Percentiles rank a stretch among this genome's conserved stretches.
phyloP scores from a whole-genome alignment of 2,888 invertebrate species.

The Drepanosiphum platanoidis region DNA sequence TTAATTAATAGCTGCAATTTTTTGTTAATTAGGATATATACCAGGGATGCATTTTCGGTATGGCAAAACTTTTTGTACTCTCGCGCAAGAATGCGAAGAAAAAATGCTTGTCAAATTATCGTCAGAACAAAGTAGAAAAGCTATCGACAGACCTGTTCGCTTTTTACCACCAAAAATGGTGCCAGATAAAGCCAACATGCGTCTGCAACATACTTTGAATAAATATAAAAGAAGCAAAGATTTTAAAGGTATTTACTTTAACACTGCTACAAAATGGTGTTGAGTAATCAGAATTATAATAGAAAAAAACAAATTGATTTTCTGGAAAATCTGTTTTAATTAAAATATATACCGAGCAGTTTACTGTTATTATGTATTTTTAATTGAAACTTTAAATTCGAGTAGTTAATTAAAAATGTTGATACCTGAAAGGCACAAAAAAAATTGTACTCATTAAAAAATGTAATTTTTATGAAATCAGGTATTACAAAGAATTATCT shows the following conservation, averaged over 20 bases:
- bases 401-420: too few species aligned
- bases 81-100: slow-evolving; percentile 67
- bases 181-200: slow-evolving; percentile 54
- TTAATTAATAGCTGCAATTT: slow-evolving; percentile 32
- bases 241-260: slow-evolving; percentile 42
- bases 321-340: too few species aligned
- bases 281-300: too few species aligned
- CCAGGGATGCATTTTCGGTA: slow-evolving; percentile 77
- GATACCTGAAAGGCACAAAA: too few species aligned
- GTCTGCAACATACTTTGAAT: slow-evolving; percentile 56
- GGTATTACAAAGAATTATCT: too few species aligned
- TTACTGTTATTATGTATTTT: too few species aligned
- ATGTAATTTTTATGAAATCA: too few species aligned
- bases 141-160: slow-evolving; percentile 53
- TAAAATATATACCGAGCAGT: too few species aligned
- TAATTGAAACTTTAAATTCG: too few species aligned
- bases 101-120: slow-evolving; percentile 55
- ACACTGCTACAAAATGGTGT: too few species aligned
- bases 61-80: slow-evolving; percentile 69
- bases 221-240: slow-evolving; percentile 60
- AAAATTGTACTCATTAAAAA: too few species aligned
- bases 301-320: too few species aligned
- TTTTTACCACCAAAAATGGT: slow-evolving; percentile 58
- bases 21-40: slow-evolving; percentile 70
- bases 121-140: slow-evolving; percentile 54